A percentile compares a stretch with the other conserved stretches of the same genome.
These are phyloP conservation scores for Drosophila acutilabella DNA, from an alignment of 2,888 invertebrate species.

Conservation along the genomic window DNA sequence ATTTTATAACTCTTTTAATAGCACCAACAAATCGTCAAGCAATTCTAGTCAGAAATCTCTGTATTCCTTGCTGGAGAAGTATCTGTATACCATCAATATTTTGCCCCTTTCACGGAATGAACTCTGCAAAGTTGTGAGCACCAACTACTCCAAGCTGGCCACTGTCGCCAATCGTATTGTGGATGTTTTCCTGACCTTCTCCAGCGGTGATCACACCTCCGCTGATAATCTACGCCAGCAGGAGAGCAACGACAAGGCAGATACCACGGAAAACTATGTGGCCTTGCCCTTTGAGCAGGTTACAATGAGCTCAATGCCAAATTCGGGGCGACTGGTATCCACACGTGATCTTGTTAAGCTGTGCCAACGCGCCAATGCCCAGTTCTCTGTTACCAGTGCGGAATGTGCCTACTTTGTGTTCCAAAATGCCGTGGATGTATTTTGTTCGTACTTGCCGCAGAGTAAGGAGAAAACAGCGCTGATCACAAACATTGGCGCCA, in stretches of 20 bases:
- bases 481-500: constrained; percentile 91
- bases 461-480: constrained; percentile 88
- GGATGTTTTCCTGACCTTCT: constrained; percentile 93
- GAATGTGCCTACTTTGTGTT: constrained; percentile 86
- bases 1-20: constrained; percentile 34
- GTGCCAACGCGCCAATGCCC: constrained; percentile 91
- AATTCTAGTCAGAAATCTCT: constrained; percentile 86
- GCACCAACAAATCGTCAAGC: constrained; percentile 82
- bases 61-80: constrained; percentile 91
- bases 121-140: constrained; percentile 89
- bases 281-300: constrained; percentile 81
- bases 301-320: constrained; percentile 63
- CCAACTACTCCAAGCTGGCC: constrained; percentile 89
- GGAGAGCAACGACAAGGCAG: constrained; percentile 84
- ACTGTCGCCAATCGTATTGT: constrained; percentile 91
- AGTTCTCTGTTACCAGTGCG: constrained; percentile 90
- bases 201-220: constrained; percentile 88
- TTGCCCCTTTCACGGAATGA: constrained; percentile 92
- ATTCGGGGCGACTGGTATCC: constrained; percentile 89
- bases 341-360: constrained; percentile 96
- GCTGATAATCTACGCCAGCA: constrained; percentile 82
- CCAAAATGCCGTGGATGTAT: constrained; percentile 96
- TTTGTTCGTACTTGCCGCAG: constrained; percentile 92
- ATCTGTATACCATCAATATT: constrained; percentile 92
- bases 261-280: constrained; percentile 74